Conservation (phyloP, 2,113 vertebrate genomes). For the Peromyscus polionotus region DNA sequence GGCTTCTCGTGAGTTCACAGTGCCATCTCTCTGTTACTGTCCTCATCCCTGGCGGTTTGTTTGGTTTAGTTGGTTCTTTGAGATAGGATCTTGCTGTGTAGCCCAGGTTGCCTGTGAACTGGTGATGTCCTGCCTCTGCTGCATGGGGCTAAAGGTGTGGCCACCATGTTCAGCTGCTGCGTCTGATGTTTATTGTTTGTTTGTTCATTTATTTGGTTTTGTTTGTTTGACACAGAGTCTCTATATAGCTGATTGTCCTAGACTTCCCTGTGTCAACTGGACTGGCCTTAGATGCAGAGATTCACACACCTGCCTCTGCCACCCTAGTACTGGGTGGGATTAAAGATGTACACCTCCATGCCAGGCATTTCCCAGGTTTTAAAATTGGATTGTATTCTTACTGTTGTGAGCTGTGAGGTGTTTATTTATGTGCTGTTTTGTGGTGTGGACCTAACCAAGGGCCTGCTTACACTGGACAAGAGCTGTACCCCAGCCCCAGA, state of each 20-base stretch:
- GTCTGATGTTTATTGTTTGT: not conserved
- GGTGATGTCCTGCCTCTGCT: not conserved
- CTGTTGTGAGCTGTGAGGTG: not conserved
- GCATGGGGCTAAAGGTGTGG: not conserved
- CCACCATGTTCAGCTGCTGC: not conserved
- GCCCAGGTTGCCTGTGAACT: not conserved
- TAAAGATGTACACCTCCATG: not conserved
- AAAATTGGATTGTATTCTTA: not conserved
- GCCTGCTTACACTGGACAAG: not conserved
- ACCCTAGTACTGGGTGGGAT: not conserved
- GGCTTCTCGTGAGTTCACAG: not conserved
- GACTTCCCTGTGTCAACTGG: not conserved
- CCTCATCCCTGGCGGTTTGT: fast-evolving
- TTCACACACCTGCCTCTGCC: not conserved
- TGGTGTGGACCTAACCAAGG: not conserved
- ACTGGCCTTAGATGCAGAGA: not conserved
- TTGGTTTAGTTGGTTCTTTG: not conserved
- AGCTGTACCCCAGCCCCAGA: not conserved
- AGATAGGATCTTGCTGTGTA: not conserved
- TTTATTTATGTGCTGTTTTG: not conserved
- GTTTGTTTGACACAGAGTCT: not conserved
- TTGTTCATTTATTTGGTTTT: not conserved
- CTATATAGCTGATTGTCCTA: not conserved
- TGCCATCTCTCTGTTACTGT: not conserved
- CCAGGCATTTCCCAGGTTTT: not conserved